Conservation (phyloP, 2,888 invertebrate species). For the Drosophila fungiperda region DNA sequence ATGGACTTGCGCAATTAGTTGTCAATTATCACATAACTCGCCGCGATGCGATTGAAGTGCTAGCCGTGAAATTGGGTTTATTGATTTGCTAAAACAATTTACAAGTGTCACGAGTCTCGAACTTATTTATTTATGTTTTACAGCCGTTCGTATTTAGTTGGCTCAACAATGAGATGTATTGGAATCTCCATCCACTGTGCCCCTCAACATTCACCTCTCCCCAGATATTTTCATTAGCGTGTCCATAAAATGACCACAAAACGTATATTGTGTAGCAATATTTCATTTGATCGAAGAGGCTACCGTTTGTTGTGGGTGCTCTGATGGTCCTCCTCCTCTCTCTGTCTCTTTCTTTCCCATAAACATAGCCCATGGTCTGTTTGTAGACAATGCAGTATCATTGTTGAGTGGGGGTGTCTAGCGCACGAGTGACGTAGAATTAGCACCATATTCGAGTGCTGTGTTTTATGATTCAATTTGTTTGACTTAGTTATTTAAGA, state of each 20-base stretch:
- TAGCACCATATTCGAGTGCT: conserved; percentile 55
- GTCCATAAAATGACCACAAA: conserved; percentile 53
- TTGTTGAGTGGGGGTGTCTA: conserved; percentile 43
- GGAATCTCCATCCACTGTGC: not conserved
- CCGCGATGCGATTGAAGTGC: conserved; percentile 18
- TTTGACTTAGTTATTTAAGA: conserved; percentile 68
- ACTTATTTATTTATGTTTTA: conserved; percentile 80
- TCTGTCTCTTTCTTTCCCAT: not conserved
- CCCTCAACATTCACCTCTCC: not conserved
- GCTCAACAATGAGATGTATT: conserved; percentile 47
- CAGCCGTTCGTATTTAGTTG: conserved; percentile 50
- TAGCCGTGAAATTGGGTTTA: conserved; percentile 75
- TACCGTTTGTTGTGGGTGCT: conserved; percentile 66
- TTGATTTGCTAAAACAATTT: conserved; percentile 76
- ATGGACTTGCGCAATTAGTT: conserved; percentile 63
- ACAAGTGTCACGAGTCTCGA: conserved; percentile 77
- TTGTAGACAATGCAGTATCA: conserved; percentile 60
- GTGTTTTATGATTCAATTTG: conserved; percentile 65
- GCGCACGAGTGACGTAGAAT: conserved; percentile 54
- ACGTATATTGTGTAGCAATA: conserved; percentile 80
- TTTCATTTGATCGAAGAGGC: conserved; percentile 77
- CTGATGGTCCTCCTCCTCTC: not conserved
- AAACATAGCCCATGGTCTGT: conserved; percentile 67
- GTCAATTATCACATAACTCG: conserved; percentile 67
- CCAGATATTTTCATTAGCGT: conserved; percentile 65